These are phyloP conservation scores for Laticauda laticaudata DNA, from an alignment of 2,113 vertebrate species.

Conservation along the genomic window DNA sequence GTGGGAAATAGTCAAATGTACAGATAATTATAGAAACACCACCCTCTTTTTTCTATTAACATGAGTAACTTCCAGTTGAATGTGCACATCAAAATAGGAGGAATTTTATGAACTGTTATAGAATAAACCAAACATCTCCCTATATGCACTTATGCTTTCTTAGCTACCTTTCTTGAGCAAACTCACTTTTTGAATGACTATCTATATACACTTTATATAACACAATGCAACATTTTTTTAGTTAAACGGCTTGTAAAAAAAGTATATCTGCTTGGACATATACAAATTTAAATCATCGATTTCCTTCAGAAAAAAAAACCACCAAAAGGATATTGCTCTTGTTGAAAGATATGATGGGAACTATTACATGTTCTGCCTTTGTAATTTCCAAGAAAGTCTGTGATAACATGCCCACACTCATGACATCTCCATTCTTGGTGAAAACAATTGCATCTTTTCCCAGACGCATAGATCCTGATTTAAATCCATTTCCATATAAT, in stretches of 20 bases:
- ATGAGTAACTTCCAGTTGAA: not conserved
- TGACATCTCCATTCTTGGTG: slow-evolving; percentile 79
- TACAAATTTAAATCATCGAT: fast-evolving
- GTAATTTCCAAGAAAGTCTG: slow-evolving; percentile 86
- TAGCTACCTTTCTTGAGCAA: not conserved
- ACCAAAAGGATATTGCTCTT: slow-evolving; percentile 84
- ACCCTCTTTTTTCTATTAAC: not conserved
- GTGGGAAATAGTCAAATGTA: not conserved
- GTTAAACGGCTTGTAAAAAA: not conserved
- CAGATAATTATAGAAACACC: not conserved
- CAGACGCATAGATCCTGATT: slow-evolving; percentile 95
- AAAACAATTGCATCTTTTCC: slow-evolving; percentile 92
- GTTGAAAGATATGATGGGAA: slow-evolving; percentile 80
- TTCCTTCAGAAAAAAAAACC: not conserved
- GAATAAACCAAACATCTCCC: not conserved
- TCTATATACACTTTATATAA: not conserved
- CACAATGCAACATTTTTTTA: not conserved
- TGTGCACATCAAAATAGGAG: not conserved
- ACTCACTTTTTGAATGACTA: not conserved
- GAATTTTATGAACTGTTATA: not conserved
- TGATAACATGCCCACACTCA: slow-evolving; percentile 91
- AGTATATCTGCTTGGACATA: not conserved
- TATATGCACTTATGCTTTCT: not conserved
- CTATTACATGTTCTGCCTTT: slow-evolving; percentile 80
- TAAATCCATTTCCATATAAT: slow-evolving; percentile 96